Base-by-base conservation (phyloP, 2,888 invertebrate species). In the Protophormia terraenovae region DNA sequence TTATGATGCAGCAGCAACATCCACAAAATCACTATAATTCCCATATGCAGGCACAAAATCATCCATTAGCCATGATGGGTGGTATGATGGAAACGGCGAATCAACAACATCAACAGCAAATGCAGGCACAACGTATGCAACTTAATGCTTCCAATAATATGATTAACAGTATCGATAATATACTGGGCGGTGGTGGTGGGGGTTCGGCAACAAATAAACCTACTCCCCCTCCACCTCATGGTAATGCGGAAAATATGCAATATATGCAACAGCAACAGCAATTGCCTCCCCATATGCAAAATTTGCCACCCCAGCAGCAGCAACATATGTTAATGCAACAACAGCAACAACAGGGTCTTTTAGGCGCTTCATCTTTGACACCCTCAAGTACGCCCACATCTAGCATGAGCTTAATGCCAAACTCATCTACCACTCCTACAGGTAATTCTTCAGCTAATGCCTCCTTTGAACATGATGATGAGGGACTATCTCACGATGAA, bases 21-120 rank as follows among this genome's bases (percentile, higher is more conserved):
- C 67, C 64, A 60, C 89, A 88, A 79, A 89, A 88, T 76, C 89
- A 89, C 79, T 90, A 80, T 50, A 89, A 89, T 83, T 71, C 86
- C 19, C 87, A 88, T 73, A 73, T 86, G 62, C 87, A 87, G 55
- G 88, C 89, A 88, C 87, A 87, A 69, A 78, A 53, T 64, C 87
- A 90, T 88, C 91, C 91, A n/a, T 84, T 89, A 50, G 87, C 90
- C 19, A 89, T 91, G 89, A 89, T 91, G 86, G 90, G 91, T 6
- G 91, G 91, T 53, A 91, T 91, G 91, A 90, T 91, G 88, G 88
- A 89, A 78, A 79, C 83, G 27, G 84, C 88, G 16, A 90, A 90
- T 45, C 90, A 90, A 83, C 89, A 89, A 45, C 84, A 85, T 19
- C 88, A 87, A 32, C 87, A 86, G 38, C 86, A 83, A 24, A 76